These are phyloP conservation scores for Acleris cristana DNA, from an alignment of 2,888 invertebrate genomes.

Conservation along the genomic window DNA sequence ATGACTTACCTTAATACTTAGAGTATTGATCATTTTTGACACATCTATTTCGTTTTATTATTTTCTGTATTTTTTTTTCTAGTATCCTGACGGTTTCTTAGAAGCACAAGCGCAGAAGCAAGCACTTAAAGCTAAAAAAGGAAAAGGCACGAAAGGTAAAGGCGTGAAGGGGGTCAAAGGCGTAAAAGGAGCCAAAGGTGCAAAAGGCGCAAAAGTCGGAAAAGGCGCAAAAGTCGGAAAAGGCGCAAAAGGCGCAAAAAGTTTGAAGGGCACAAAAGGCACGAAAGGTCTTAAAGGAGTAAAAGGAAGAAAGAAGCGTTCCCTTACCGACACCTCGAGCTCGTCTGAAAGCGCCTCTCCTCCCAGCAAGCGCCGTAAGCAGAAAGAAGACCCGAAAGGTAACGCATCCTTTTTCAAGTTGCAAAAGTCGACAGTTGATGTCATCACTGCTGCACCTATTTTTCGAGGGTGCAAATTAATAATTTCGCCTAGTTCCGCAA, in stretches of 20 bases:
- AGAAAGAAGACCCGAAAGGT: conserved; percentile 27
- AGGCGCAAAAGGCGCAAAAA: conserved; percentile 1
- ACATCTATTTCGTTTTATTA: not conserved
- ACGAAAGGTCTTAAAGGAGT: conserved; percentile 34
- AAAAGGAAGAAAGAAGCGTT: conserved; percentile 51
- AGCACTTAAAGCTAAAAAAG: conserved; percentile 58
- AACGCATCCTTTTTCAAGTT: conserved; percentile 15
- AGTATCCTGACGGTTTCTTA: conserved; percentile 89
- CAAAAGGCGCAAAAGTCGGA: not conserved
- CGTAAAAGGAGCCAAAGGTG: conserved; percentile 19
- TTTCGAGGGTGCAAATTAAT: too few relatives aligned
- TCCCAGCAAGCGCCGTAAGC: conserved; percentile 55
- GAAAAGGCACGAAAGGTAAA: conserved; percentile 44
- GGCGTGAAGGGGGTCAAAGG: conserved; percentile 2
- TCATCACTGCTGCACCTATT: too few relatives aligned
- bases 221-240: conserved; percentile 26
- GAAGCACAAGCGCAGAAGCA: conserved; percentile 85
- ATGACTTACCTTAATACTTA: too few relatives aligned
- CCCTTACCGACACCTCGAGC: conserved; percentile 55
- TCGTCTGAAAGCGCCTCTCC: conserved; percentile 52
- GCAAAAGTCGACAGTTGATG: too few relatives aligned
- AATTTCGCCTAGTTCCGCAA: too few relatives aligned
- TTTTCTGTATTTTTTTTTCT: conserved; percentile 20
- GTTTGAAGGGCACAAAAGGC: too few relatives aligned
- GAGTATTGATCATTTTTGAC: too few relatives aligned